Evolutionary conservation across 2,113 vertebrate genomes (phyloP).

Genomic region (Colaptes auratus): DNA sequence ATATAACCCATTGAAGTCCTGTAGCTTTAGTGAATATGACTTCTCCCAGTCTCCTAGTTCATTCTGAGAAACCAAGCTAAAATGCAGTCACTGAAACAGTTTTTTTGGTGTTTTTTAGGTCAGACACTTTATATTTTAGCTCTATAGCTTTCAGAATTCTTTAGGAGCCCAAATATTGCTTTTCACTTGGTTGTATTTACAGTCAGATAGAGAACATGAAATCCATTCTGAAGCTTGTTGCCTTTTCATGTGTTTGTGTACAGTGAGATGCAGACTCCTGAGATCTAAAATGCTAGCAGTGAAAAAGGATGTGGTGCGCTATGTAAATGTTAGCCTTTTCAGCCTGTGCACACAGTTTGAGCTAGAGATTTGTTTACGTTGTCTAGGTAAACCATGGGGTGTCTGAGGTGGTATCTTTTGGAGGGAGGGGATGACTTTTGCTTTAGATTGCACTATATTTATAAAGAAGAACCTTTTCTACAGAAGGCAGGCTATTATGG

Average conservation of each 20-base stretch:
- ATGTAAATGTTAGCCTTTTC: not conserved
- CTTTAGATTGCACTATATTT: not conserved
- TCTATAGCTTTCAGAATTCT: not conserved
- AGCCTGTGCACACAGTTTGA: not conserved
- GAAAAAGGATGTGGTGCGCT: not conserved
- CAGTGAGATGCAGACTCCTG: rapidly evolving
- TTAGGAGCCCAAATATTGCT: not conserved
- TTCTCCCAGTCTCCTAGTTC: not conserved
- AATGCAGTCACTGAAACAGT: not conserved
- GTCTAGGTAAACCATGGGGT: not conserved
- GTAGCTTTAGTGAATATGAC: not conserved
- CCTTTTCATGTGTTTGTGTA: not conserved
- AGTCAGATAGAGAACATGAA: not conserved
- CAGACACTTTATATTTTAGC: not conserved
- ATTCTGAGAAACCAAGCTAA: not conserved
- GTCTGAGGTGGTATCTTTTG: not conserved
- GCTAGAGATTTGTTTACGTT: not conserved
- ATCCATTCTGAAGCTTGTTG: not conserved
- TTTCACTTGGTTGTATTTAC: not conserved
- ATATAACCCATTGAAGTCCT: rapidly evolving
- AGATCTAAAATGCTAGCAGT: not conserved
- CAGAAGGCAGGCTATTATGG: not conserved
- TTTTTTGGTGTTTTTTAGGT: not conserved
- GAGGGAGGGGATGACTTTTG: not conserved
- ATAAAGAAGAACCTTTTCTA: not conserved